phyloP scores from a whole-genome alignment of 2,113 vertebrate species.

The Ptychochromis oligacanthus region DNA sequence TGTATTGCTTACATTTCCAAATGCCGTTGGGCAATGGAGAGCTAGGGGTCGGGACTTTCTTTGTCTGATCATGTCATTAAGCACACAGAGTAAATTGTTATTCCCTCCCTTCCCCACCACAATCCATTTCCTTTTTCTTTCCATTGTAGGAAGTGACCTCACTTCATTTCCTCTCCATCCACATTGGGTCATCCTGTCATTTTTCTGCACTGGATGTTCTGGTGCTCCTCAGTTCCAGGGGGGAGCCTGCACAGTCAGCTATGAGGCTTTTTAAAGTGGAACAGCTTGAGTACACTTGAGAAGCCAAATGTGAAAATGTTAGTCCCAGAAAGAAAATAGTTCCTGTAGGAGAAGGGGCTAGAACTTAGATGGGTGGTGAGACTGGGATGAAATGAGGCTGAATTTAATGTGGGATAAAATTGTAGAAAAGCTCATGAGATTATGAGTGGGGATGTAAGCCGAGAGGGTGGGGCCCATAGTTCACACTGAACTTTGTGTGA shows the following conservation, averaged over 20 bases:
- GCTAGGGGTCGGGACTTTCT: conserved; percentile 9
- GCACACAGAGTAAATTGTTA: conserved; percentile 52
- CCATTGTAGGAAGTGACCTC: conserved; percentile 71
- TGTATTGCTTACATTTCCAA: conserved; percentile 36
- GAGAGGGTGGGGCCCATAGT: not conserved
- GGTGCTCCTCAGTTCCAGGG: not conserved
- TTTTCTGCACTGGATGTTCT: conserved; percentile 38
- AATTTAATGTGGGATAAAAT: not conserved
- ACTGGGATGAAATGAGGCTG: not conserved
- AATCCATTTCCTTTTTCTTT: conserved; percentile 56
- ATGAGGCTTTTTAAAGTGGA: not conserved
- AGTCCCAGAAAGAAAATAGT: not conserved
- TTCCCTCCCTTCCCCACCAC: conserved; percentile 23
- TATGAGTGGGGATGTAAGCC: not conserved
- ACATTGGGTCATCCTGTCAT: conserved; percentile 51
- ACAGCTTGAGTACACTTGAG: conserved; percentile 10
- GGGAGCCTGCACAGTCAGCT: conserved; percentile 3
- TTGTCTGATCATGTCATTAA: conserved; percentile 56
- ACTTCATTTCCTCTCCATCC: conserved; percentile 51
- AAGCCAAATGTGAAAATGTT: conserved; percentile 15
- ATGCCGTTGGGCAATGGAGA: not conserved
- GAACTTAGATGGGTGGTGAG: not conserved
- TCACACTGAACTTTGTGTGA: conserved; percentile 9
- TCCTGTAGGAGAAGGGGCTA: not conserved
- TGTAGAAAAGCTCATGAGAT: not conserved